phyloP scores from a whole-genome alignment of 2,888 invertebrate genomes.

The Molanna angustata region DNA sequence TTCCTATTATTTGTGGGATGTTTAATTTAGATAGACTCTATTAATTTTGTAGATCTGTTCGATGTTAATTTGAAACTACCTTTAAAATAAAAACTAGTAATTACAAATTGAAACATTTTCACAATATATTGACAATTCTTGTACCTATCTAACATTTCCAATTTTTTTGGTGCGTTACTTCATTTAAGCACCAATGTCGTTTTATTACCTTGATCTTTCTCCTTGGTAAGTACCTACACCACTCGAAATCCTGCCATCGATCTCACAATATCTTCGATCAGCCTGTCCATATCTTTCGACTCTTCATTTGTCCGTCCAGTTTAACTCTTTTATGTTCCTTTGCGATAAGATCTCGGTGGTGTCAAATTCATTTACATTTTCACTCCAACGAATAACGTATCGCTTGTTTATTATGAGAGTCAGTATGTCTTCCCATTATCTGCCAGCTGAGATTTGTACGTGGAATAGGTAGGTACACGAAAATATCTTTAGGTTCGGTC shows the following conservation, averaged over 20 bases:
- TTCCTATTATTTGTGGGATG: neutral
- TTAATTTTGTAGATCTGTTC: too few species aligned
- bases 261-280: neutral
- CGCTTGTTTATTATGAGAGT: neutral
- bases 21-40: neutral
- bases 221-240: too few species aligned
- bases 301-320: slow-evolving; percentile 11
- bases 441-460: neutral
- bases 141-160: too few species aligned
- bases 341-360: slow-evolving; percentile 8
- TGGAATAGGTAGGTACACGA: too few species aligned
- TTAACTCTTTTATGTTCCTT: neutral
- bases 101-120: too few species aligned
- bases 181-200: too few species aligned
- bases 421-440: neutral
- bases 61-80: too few species aligned
- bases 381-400: slow-evolving; percentile 1
- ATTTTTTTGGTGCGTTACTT: too few species aligned
- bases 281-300: neutral
- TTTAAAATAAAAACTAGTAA: too few species aligned
- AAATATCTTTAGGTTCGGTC: too few species aligned
- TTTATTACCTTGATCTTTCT: too few species aligned
- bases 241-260: neutral
- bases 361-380: slow-evolving; percentile 7
- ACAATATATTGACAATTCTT: too few species aligned